Evolutionary conservation across 1,140 invertebrate genomes (phyloP), one percentile per base, ranked within the genome.

Genomic region (Samia ricini): DNA sequence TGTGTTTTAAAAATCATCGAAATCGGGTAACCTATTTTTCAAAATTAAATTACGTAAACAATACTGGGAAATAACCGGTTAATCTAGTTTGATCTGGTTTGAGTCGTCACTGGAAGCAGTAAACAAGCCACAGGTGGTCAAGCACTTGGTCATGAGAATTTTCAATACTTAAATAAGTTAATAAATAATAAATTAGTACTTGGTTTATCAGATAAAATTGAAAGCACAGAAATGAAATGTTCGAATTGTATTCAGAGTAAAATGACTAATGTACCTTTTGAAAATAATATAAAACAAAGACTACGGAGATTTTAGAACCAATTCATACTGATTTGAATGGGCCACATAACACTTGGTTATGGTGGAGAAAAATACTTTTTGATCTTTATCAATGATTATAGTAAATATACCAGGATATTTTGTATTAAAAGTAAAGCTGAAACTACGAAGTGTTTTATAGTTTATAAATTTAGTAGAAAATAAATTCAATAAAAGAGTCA

Each of bases 241-340:
- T 58, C 64, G 22, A 79, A 62, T 65, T 76, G 74, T 71, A 74
- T 76, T 68, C 0, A 76, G 71, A 79, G 63, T 58, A 74, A 77
- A 72, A 77, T 79, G 68, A 0, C 6, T 58, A 74, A 76, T 67
- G 57, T 88, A 73, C 79, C 80, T 57, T 88, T 89, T 79, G 42
- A 84, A 67, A 88, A 88, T 71, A 81, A 79, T 68, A n/a, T n/a
- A 72, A 74, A 72, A 69, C 2, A n/a, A 80, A 71, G 54, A 60
- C 76, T 58, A 71, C 56, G n/a, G 72, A 79, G 24, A 75, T 78
- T 51, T 68, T 85, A 58, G 71, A 86, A 71, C 60, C 80, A 49
- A 64, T 85, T 55, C 79, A 86, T 67, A 83, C 79, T 26, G 77
- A 86, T 77, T 71, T 81, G 29, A 82, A 82, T 65, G 83, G 83